Conservation (phyloP, 2,113 vertebrate species). For the Malurus alboscapulatus region DNA sequence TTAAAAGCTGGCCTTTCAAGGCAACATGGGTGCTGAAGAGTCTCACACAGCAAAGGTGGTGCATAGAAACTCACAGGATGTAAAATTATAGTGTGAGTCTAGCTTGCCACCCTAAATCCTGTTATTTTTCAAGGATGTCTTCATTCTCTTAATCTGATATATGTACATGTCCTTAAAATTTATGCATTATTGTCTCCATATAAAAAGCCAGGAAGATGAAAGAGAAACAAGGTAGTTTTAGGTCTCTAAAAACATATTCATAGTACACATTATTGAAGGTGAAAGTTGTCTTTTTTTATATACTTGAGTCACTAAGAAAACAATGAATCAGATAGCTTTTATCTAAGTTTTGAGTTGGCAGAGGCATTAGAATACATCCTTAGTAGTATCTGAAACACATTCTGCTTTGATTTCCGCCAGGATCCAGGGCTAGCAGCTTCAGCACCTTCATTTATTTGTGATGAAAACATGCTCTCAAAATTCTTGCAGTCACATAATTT, state of each 20-base stretch:
- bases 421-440: background rate
- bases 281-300: background rate
- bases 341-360: background rate
- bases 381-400: background rate
- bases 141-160: background rate
- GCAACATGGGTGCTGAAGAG: background rate
- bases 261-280: background rate
- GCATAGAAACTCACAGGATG: background rate
- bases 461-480: background rate
- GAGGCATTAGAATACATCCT: background rate
- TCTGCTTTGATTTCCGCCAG: background rate
- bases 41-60: background rate
- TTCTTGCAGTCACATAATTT: background rate
- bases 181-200: background rate
- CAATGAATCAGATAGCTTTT: background rate
- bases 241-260: background rate
- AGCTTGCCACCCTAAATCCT: background rate
- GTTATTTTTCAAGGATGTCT: background rate
- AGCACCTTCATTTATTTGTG: background rate
- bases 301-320: background rate
- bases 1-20: no score
- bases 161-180: background rate
- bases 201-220: background rate
- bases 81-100: background rate
- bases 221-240: background rate